Percentiles rank a stretch among this genome's conserved stretches.
These are phyloP conservation scores for Oscheius sp. DNA, from an alignment of 2,888 invertebrate species.

Conservation along the genomic window DNA sequence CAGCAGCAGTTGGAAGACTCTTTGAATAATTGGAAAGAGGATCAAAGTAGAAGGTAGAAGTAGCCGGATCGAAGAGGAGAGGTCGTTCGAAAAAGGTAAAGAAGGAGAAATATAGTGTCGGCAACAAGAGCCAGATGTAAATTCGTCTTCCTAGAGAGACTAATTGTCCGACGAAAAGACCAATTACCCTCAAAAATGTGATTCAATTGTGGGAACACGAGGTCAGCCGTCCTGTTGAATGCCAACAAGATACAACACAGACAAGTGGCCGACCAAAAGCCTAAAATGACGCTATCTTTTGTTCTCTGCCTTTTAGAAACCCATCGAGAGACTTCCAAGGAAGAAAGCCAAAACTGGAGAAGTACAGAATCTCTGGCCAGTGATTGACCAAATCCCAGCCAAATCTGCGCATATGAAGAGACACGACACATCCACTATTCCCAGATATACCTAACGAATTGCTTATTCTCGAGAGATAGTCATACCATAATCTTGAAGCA, in stretches of 20 bases:
- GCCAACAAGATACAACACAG: slow-evolving; percentile 38
- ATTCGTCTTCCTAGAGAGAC: not conserved
- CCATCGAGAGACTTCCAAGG: slow-evolving; percentile 37
- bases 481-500: slow-evolving; percentile 21
- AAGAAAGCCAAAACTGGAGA: slow-evolving; percentile 33
- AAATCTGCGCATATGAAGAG: slow-evolving; percentile 41
- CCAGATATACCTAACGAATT: slow-evolving; percentile 8
- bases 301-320: slow-evolving; percentile 19
- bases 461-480: no score
- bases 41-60: slow-evolving; percentile 40
- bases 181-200: not conserved
- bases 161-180: not conserved
- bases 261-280: slow-evolving; percentile 46
- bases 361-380: slow-evolving; percentile 38
- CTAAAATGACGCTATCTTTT: slow-evolving; percentile 6
- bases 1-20: not conserved
- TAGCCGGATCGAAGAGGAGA: slow-evolving; percentile 36
- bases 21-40: slow-evolving; percentile 32
- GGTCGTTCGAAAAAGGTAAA: slow-evolving; percentile 45
- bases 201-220: slow-evolving; percentile 27
- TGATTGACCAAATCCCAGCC: slow-evolving; percentile 42
- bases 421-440: slow-evolving; percentile 35
- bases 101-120: slow-evolving; percentile 38
- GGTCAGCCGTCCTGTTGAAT: slow-evolving; percentile 37
- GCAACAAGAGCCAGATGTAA: slow-evolving; percentile 26